Evolutionary conservation across 2,888 invertebrate species (phyloP), one percentile per base, ranked within the genome.

Genomic region (Brachylomia viminalis): DNA sequence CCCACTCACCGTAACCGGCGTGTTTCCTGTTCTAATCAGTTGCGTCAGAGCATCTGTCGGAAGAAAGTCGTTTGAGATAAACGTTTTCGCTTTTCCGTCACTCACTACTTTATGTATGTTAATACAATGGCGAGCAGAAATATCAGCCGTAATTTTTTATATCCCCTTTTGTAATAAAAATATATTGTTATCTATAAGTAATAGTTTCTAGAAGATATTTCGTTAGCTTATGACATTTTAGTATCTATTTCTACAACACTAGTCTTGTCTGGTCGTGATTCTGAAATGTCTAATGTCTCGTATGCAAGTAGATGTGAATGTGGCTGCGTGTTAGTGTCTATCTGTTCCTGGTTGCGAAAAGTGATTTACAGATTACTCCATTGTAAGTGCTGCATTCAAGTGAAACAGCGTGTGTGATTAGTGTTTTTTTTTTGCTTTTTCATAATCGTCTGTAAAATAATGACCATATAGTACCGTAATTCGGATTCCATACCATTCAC

Each of bases 31-130:
- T 85, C 83, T 76, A 80, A 87, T 86, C 52, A 47, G 86, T 92
- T 93, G 80, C 90, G 87, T 92, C 90, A 92, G 79, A 69, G 61
- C 66, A 85, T 77, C 84, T 79, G 78, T 84, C 86, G 85, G 88
- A 92, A 88, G 92, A 92, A 90, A 92, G 92, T 89, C 86, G 85
- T 86, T 88, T 86, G 81, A 86, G 79, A 88, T 89, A 85, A 79
- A 85, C 82, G 89, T 87, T 90, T 88, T 92, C 89, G 88, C 88
- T 90, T 91, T 91, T 88, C 88, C 83, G 84, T 84, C 84, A 83
- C 83, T 80, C 42, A 52, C 42, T 58, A 33, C 20, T 15, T 7
- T 38, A 54, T 20, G 33, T 87, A 83, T 82, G 83, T 79, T 82
- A 86, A 80, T 86, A 81, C 86, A 82, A 73, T 80, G 79, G 78